These are phyloP conservation scores for Anabas testudineus DNA, from an alignment of 2,797 vertebrate genomes.

Conservation along the genomic window DNA sequence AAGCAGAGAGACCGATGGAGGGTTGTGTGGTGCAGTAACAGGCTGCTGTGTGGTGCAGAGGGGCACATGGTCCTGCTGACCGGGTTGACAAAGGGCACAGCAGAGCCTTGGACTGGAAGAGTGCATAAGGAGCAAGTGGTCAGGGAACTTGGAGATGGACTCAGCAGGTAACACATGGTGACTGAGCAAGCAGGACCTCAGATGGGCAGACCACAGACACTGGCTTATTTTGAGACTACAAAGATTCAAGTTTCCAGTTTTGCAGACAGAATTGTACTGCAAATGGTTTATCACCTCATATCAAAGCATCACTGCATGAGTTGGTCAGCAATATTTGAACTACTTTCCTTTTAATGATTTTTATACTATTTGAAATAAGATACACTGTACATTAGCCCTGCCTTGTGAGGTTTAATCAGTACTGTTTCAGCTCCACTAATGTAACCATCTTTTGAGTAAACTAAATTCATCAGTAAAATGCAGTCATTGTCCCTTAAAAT, in stretches of 20 bases:
- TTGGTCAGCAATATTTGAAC: not conserved
- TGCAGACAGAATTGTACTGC: not conserved
- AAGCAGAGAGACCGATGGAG: constrained; percentile 55
- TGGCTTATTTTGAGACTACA: constrained; percentile 27
- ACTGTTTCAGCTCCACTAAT: not conserved
- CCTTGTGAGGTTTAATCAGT: not conserved
- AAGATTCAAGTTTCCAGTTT: constrained; percentile 15
- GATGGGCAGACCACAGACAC: constrained; percentile 41
- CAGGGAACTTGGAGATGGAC: constrained; percentile 47
- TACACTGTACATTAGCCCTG: not conserved
- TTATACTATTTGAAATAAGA: not conserved
- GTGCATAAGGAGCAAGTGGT: constrained; percentile 26
- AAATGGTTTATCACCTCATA: not conserved
- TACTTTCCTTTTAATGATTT: not conserved
- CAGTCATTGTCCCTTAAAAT: not conserved
- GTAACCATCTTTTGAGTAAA: not conserved
- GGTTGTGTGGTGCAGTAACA: constrained; percentile 52
- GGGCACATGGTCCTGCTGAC: constrained; percentile 56
- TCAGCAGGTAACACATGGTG: constrained; percentile 54
- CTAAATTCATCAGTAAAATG: not conserved
- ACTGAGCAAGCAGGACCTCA: constrained; percentile 36
- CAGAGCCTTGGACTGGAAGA: constrained; percentile 45
- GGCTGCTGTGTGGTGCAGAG: constrained; percentile 45
- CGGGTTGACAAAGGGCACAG: constrained; percentile 55
- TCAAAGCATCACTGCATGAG: not conserved